A percentile compares a stretch with the other conserved stretches of the same genome.
Evolutionary conservation across 2,888 invertebrate species (phyloP).

Genomic region (Caenorhabditis sp.): DNA sequence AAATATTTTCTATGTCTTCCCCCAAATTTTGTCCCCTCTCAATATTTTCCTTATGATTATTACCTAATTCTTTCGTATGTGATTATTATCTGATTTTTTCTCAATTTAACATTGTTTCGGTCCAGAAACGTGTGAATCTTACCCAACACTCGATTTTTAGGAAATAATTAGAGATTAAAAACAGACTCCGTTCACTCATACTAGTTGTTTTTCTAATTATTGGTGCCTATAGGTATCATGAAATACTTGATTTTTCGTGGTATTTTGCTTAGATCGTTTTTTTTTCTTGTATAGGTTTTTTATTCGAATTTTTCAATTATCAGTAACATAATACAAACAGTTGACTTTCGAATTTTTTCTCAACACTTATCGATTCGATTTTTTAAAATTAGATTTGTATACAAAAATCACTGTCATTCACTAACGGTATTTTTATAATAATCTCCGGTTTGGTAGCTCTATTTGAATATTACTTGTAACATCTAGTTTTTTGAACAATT

Average conservation of each 20-base stretch:
- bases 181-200: background rate
- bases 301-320: background rate
- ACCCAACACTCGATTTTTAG: background rate
- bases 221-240: conserved; percentile 10
- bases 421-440: background rate
- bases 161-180: conserved; percentile 2
- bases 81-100: background rate
- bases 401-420: background rate
- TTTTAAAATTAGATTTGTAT: background rate
- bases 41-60: background rate
- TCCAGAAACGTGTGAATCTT: background rate
- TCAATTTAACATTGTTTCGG: background rate
- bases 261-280: conserved; percentile 5
- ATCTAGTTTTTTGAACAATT: background rate
- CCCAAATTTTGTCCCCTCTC: background rate
- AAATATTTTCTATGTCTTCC: background rate
- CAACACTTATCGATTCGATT: background rate
- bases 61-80: conserved; percentile 1
- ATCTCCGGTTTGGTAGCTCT: background rate
- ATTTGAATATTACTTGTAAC: background rate
- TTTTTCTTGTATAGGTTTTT: background rate
- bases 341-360: background rate
- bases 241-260: background rate
- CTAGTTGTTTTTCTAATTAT: conserved; percentile 5
- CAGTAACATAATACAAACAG: background rate